Base-by-base conservation (phyloP, 2,888 invertebrate genomes). In the Argyresthia goedartella region DNA sequence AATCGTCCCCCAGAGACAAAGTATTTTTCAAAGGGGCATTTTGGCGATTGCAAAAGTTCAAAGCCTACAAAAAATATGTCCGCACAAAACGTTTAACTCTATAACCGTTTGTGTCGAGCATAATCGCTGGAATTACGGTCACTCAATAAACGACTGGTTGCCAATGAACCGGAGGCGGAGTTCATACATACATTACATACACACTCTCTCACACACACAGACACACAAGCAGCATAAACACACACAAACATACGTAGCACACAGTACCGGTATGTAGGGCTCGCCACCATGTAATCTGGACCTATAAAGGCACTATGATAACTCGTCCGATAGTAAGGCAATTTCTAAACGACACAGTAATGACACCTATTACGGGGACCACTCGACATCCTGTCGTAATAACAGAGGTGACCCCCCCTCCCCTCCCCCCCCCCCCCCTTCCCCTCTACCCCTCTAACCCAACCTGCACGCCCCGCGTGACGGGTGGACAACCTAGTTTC, bases 331-430 rank as follows among this genome's bases (percentile, higher is more conserved):
- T 85, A 85, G 81, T 76, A 65, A 72, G 78, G 81, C 82, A 85
- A 86, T 86, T 86, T 84, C 82, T 76, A 79, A 73, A 76, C 81
- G 81, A 78, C 81, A 75, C 72, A 67, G 69, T 86, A 86, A 86
- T 86, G 85, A 86, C 82, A 86, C 73, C 81, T 81, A 86, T 86
- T 86, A 85, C 66, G 64, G 62, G 62, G 68, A 66, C 62, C 68
- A 66, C 58, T 59, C 76, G 70, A 66, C 77, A 70, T 74, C 77
- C 76, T 82, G 84, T 81, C 84, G 81, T 80, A 81, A 56, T 52
- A 53, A 51, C 43, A 16, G n/a, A 35, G 52, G 42, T 63, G 59
- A 56, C 64, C 60, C 44, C 4, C 44, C 44, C 44, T 14, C 16
- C 54, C 15, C 61, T 57, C 59, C 61, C 57, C 60, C 2, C 25